Base-by-base conservation (phyloP, 1,140 invertebrate species). In the Lordiphosa stackelbergi region DNA sequence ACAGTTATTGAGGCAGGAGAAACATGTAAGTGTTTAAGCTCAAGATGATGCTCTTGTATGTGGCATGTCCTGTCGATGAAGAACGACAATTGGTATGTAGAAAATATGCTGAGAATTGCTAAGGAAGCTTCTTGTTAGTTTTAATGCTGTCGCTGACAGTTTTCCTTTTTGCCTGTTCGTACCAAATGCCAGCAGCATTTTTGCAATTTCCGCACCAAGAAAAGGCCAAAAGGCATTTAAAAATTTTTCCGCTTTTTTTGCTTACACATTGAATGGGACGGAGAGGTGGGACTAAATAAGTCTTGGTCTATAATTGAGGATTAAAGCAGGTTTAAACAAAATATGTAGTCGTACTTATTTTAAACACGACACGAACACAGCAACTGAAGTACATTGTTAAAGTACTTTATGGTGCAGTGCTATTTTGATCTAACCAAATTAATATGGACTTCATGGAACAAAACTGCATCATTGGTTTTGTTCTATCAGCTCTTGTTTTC, bases 111-210 rank as follows among this genome's bases (percentile, higher is more conserved):
- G 55, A 68, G 47, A 68, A 66, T 68, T 65, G 55, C 16, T 12
- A 31, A 13, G 34, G 13, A 49, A 40, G 34, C 41, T 53, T 54
- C 48, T 48, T 61, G 58, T 60, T 55, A 71, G 66, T 75, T 75
- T 75, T 55, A 66, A 75, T 75, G 72, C 73, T 75, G 72, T 62
- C 53, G 51, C 46, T 75, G 72, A 71, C 72, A 75, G 72, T 71
- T 71, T 59, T 56, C 49, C 38, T 61, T 46, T 45, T 57, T 37
- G 35, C 35, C 13, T 37, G 46, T 31, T 11, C 16, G 36, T 43
- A 66, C 34, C 61, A 66, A 71, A 74, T 75, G 72, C 66, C 72
- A 60, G 42, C 46, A 66, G 66, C 53, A 75, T 75, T 71, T 74
- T 75, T 75, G 49, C 72, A 75, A 75, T 75, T 75, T 75, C 72